Evolutionary conservation across 2,113 vertebrate species (phyloP).

Genomic region (Oreochromis spilurus): DNA sequence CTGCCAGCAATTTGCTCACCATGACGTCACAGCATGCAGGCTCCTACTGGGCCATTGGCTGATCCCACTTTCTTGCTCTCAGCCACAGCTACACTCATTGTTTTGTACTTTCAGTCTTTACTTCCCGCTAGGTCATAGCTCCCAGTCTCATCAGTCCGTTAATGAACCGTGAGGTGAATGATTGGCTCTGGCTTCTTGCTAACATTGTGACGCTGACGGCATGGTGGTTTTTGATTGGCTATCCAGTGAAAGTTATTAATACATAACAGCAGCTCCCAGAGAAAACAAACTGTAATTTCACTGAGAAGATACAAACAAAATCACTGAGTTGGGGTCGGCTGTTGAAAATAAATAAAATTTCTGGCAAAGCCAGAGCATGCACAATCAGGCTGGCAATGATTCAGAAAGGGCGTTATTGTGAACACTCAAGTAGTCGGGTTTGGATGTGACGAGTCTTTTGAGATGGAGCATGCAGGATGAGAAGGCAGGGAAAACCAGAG

Average conservation of each 20-base stretch:
- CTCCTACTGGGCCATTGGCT: background rate
- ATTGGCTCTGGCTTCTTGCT: background rate
- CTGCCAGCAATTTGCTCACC: background rate
- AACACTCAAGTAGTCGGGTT: background rate
- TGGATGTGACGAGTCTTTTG: background rate
- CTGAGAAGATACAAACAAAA: background rate
- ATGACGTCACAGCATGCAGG: background rate
- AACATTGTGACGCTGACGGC: background rate
- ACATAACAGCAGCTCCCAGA: background rate
- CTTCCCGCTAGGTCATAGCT: background rate
- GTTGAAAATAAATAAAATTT: background rate
- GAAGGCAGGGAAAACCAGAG: background rate
- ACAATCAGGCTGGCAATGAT: background rate
- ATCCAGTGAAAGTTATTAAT: background rate
- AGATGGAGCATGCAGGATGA: background rate
- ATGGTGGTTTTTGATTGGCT: background rate
- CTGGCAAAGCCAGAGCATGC: background rate
- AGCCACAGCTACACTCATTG: background rate
- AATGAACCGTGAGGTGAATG: background rate
- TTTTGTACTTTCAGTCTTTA: background rate
- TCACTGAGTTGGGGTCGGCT: background rate
- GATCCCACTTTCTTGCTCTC: background rate
- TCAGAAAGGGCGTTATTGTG: background rate
- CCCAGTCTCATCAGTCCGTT: background rate
- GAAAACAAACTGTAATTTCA: background rate